Evolutionary conservation across 2,888 invertebrate genomes (phyloP).

Genomic region (Hirtodrosophila histrioides): DNA sequence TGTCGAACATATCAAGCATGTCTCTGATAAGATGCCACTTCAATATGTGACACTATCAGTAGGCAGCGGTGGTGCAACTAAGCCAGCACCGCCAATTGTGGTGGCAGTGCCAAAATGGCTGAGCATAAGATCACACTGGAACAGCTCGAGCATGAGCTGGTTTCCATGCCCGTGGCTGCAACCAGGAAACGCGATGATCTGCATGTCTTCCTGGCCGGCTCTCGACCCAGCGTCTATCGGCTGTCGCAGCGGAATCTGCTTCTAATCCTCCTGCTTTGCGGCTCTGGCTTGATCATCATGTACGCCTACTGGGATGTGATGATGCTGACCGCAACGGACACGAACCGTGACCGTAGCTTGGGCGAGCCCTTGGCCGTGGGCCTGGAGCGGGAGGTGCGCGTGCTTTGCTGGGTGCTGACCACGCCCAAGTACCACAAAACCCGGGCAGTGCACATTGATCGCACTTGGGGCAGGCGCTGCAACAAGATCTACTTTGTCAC

Average conservation of each 20-base stretch:
- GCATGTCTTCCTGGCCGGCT: constrained; percentile 23
- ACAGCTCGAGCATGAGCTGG: constrained; percentile 9
- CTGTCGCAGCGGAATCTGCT: constrained; percentile 24
- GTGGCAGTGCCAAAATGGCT: constrained; percentile 47
- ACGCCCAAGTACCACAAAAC: constrained; percentile 93
- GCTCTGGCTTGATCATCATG: constrained; percentile 19
- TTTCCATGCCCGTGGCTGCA: not conserved
- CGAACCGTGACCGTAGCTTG: not conserved
- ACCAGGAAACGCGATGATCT: constrained; percentile 23
- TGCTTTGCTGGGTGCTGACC: constrained; percentile 98
- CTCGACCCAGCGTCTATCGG: constrained; percentile 15
- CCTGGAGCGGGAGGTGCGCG: constrained; percentile 90
- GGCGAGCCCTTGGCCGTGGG: constrained; percentile 86
- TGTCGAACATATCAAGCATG: constrained; percentile 5
- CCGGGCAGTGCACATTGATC: constrained; percentile 95
- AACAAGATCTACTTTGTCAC: constrained; percentile 95
- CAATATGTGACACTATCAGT: not conserved
- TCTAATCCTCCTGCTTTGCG: constrained; percentile 21
- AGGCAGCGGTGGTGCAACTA: not conserved
- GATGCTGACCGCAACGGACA: constrained; percentile 23
- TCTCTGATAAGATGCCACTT: constrained; percentile 33
- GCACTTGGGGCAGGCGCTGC: constrained; percentile 97
- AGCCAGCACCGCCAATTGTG: not conserved
- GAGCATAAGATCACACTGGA: constrained; percentile 52
- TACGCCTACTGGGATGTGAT: constrained; percentile 53